These are phyloP conservation scores for Morpho deidamia DNA, from an alignment of 2,888 invertebrate genomes.

Conservation along the genomic window DNA sequence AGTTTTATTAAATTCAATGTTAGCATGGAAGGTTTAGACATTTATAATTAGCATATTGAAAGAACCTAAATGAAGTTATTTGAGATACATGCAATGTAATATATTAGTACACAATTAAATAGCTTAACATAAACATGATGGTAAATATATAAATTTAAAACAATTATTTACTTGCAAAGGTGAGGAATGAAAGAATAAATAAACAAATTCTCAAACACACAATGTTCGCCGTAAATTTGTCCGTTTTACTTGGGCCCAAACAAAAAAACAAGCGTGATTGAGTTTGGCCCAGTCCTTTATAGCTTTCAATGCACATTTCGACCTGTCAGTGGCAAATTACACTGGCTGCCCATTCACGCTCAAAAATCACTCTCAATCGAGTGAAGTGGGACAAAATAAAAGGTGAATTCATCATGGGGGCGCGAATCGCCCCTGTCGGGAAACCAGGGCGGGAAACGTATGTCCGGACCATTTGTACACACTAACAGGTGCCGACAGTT, in stretches of 20 bases:
- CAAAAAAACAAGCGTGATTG: constrained; percentile 54
- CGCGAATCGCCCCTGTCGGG: constrained; percentile 57
- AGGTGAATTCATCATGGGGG: constrained; percentile 72
- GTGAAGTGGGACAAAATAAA: constrained; percentile 75
- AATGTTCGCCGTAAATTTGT: constrained; percentile 30
- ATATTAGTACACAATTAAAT: too few relatives aligned
- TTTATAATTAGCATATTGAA: too few relatives aligned
- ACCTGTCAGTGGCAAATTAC: constrained; percentile 73
- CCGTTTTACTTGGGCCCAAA: constrained; percentile 19
- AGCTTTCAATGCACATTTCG: constrained; percentile 71
- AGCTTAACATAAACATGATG: too few relatives aligned
- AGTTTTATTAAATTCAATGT: too few relatives aligned
- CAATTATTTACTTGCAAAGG: not conserved
- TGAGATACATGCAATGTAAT: too few relatives aligned
- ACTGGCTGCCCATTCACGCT: constrained; percentile 71
- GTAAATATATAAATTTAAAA: not conserved
- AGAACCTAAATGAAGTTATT: too few relatives aligned
- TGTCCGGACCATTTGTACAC: constrained; percentile 73
- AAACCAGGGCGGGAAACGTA: constrained; percentile 68
- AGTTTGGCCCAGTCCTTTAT: constrained; percentile 67
- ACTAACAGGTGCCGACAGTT: constrained; percentile 70
- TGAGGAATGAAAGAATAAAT: not conserved
- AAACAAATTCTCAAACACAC: constrained; percentile 4
- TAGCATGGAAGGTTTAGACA: too few relatives aligned
- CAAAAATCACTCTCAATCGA: constrained; percentile 76